phyloP scores from a whole-genome alignment of 2,888 invertebrate species.

The Zygogramma bicolorata region DNA sequence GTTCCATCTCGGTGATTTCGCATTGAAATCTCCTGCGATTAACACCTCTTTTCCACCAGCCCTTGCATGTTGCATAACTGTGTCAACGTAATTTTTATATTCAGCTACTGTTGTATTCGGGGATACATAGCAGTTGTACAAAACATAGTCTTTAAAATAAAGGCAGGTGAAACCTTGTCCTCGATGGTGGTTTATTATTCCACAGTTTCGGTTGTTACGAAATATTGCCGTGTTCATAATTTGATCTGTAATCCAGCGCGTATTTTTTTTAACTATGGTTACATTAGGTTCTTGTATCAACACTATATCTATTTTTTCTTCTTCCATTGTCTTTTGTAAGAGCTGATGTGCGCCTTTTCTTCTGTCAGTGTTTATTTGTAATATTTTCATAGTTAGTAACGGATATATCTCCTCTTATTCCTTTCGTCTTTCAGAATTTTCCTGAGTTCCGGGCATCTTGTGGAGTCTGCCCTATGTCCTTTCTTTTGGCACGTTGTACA shows the following conservation, averaged over 20 bases:
- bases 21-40: not conserved
- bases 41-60: not conserved
- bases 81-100: not conserved
- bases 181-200: not conserved
- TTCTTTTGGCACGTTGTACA: not conserved
- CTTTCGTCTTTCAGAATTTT: not conserved
- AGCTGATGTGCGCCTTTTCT: constrained; percentile 25
- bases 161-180: not conserved
- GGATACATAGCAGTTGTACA: not conserved
- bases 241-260: not conserved
- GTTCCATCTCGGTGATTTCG: not conserved
- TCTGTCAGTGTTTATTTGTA: constrained; percentile 37
- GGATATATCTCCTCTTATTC: not conserved
- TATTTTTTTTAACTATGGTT: not conserved
- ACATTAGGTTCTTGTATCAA: constrained; percentile 36
- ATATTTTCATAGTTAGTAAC: not conserved
- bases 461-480: not conserved
- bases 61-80: constrained; percentile 7
- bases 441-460: not conserved
- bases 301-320: constrained; percentile 26
- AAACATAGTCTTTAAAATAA: not conserved
- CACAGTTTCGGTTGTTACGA: not conserved
- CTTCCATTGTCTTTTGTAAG: constrained; percentile 6
- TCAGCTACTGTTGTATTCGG: not conserved
- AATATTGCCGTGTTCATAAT: not conserved